These are phyloP conservation scores for Epinephelus moara DNA, from an alignment of 2,113 vertebrate species.

Conservation along the genomic window DNA sequence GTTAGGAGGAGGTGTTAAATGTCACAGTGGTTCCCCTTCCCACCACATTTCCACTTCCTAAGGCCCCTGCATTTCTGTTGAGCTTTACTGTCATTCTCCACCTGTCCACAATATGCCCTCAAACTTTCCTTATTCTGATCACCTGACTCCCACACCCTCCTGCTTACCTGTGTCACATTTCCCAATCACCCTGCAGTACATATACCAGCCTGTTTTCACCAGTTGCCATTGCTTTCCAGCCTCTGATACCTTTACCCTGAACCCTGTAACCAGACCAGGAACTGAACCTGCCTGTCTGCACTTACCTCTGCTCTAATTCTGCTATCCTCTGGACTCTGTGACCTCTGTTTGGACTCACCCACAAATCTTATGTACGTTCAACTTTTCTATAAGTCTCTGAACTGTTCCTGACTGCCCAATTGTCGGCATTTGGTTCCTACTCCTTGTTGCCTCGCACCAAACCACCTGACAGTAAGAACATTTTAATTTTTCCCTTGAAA, in stretches of 20 bases:
- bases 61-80: neutral
- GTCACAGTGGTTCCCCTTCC: neutral
- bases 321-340: neutral
- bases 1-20: neutral
- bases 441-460: neutral
- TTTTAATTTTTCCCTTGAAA: neutral
- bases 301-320: neutral
- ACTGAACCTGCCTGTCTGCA: neutral
- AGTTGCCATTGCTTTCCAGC: neutral
- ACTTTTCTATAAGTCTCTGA: neutral
- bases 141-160: neutral
- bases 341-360: neutral
- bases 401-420: neutral
- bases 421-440: neutral
- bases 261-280: neutral
- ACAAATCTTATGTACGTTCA: neutral
- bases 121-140: neutral
- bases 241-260: neutral
- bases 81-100: neutral
- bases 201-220: neutral
- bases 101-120: neutral
- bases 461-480: neutral
- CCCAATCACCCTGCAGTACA: neutral
- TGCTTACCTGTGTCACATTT: neutral
- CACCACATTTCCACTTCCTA: neutral